A percentile compares a stretch with the other conserved stretches of the same genome.
Conservation (phyloP, 2,888 invertebrate genomes). For the Notodonta ziczac region DNA sequence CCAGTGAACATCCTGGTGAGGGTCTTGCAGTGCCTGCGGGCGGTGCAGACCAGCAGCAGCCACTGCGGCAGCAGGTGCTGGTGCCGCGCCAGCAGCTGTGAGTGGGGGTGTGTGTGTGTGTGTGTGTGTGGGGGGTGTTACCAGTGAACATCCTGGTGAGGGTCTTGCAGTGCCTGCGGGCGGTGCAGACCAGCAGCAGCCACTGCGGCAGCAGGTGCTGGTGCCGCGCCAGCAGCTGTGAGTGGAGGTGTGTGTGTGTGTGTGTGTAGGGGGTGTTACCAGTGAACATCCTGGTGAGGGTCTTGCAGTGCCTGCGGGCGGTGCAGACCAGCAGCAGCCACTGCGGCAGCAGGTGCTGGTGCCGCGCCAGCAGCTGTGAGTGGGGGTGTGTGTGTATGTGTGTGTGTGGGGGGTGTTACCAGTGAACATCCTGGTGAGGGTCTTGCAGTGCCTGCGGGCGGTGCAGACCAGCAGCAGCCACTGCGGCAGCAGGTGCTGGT, state of each 20-base stretch:
- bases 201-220: constrained; percentile 97
- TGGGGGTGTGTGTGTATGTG: background rate
- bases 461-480: constrained; percentile 97
- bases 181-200: constrained; percentile 95
- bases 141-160: constrained; percentile 92
- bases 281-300: constrained; percentile 92
- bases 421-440: constrained; percentile 92
- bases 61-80: constrained; percentile 97
- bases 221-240: constrained; percentile 91
- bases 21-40: constrained; percentile 92
- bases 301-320: constrained; percentile 92
- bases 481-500: constrained; percentile 95
- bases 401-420: constrained; percentile 62
- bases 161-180: constrained; percentile 92
- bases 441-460: constrained; percentile 92
- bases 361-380: constrained; percentile 89
- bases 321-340: constrained; percentile 97
- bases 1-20: constrained; percentile 92
- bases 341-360: constrained; percentile 95
- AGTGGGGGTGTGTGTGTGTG: background rate
- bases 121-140: constrained; percentile 32
- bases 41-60: constrained; percentile 95
- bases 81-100: constrained; percentile 91
- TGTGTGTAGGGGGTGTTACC: constrained; percentile 62
- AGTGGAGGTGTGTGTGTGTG: background rate